Conservation (phyloP, 2,888 invertebrate genomes). For the Chesias legatella region DNA sequence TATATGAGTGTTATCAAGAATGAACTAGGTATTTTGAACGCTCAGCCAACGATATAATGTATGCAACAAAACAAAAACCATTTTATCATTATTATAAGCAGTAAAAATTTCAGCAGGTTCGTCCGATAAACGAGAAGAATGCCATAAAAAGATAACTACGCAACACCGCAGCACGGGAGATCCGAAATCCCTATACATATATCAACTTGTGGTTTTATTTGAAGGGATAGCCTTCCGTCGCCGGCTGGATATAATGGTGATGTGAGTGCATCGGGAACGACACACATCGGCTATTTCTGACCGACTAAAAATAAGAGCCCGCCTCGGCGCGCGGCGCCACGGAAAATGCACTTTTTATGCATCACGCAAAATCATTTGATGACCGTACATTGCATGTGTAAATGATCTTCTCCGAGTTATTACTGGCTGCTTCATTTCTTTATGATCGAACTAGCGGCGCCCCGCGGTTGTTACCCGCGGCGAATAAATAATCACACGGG, state of each 20-base stretch:
- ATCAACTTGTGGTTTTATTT: conserved; percentile 20
- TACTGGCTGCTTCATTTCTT: conserved; percentile 7
- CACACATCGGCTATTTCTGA: conserved; percentile 61
- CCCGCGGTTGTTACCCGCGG: too few relatives aligned
- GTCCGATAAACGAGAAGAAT: conserved; percentile 6
- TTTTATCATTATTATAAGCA: too few relatives aligned
- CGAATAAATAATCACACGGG: too few relatives aligned
- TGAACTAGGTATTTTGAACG: too few relatives aligned
- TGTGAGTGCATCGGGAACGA: conserved; percentile 50
- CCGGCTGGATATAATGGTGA: conserved; percentile 37
- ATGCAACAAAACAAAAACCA: too few relatives aligned
- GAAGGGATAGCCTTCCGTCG: conserved; percentile 30
- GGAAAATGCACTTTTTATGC: conserved; percentile 67
- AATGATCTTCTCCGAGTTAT: background rate
- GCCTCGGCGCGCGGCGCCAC: conserved; percentile 37
- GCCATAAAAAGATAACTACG: conserved; percentile 9
- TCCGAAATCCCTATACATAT: conserved; percentile 17
- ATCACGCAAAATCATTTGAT: conserved; percentile 51
- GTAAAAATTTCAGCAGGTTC: background rate
- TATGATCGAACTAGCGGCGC: conserved; percentile 6
- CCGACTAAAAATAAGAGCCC: conserved; percentile 63
- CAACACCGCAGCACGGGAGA: conserved; percentile 16
- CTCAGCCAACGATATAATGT: too few relatives aligned
- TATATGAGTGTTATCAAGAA: too few relatives aligned
- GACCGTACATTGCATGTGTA: conserved; percentile 10